A percentile compares a stretch with the other conserved stretches of the same genome.
Conservation (phyloP, 2,888 invertebrate species). For the Mythimna vitellina region DNA sequence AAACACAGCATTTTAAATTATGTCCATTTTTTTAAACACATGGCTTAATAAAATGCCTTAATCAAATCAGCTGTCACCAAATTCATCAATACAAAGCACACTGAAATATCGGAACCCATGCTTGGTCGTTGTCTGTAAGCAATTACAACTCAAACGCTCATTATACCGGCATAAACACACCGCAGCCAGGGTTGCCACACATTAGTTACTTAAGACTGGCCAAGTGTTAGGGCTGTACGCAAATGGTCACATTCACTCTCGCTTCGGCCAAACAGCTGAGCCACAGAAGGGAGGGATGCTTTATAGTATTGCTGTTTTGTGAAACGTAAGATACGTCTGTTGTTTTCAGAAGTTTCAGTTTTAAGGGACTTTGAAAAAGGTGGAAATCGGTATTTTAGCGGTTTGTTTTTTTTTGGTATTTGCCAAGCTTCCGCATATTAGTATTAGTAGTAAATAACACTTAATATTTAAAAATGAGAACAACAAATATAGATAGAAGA, state of each 20-base stretch:
- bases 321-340: conserved; percentile 16
- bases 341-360: conserved; percentile 52
- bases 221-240: conserved; percentile 59
- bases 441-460: neutral
- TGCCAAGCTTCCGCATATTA: neutral
- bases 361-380: neutral
- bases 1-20: no score
- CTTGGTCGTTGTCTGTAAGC: neutral
- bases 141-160: conserved; percentile 32
- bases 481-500: no score
- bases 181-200: conserved; percentile 46
- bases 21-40: no score
- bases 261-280: conserved; percentile 78
- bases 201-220: conserved; percentile 55
- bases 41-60: no score
- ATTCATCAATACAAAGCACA: neutral
- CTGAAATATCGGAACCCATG: neutral
- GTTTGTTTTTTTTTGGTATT: neutral
- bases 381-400: no score
- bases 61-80: neutral
- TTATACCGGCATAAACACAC: conserved; percentile 40
- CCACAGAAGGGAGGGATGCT: conserved; percentile 71
- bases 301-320: conserved; percentile 69
- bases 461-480: neutral
- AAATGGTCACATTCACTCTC: conserved; percentile 79